A percentile compares a stretch with the other conserved stretches of the same genome.
Evolutionary conservation across 2,797 vertebrate genomes (phyloP).

Genomic region (Lerista edwardsae): DNA sequence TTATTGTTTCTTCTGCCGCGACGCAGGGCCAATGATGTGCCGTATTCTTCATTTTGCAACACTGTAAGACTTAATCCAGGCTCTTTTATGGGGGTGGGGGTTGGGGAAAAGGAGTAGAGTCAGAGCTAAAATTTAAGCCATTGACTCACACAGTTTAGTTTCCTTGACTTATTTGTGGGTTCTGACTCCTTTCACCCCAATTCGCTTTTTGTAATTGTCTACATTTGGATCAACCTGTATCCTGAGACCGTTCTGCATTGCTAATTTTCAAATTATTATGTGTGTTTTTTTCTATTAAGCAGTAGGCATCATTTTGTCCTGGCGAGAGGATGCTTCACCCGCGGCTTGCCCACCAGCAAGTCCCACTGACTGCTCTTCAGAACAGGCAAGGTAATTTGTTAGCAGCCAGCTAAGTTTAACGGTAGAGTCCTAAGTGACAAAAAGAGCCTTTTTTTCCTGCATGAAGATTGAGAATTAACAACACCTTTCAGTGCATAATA

Average conservation of each 20-base stretch:
- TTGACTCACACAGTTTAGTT: background rate
- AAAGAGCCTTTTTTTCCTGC: conserved; percentile 77
- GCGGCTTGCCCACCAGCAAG: conserved; percentile 73
- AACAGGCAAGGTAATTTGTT: conserved; percentile 78
- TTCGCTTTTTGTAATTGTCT: conserved; percentile 19
- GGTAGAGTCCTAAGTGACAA: conserved; percentile 78
- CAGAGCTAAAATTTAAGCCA: background rate
- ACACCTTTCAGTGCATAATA: conserved; percentile 83
- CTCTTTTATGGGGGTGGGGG: background rate
- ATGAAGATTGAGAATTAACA: conserved; percentile 86
- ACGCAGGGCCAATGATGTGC: conserved; percentile 76
- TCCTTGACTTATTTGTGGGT: conserved; percentile 46
- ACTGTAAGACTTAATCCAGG: conserved; percentile 62
- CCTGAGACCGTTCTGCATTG: conserved; percentile 71
- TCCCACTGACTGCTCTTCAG: conserved; percentile 79
- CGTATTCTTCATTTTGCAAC: conserved; percentile 69
- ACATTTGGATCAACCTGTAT: conserved; percentile 55
- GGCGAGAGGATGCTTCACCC: conserved; percentile 77
- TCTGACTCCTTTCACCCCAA: background rate
- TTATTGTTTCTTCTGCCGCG: conserved; percentile 85
- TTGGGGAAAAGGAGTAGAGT: background rate
- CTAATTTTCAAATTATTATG: conserved; percentile 72
- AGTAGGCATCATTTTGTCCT: conserved; percentile 78
- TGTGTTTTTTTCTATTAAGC: conserved; percentile 77
- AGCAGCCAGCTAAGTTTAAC: conserved; percentile 81